A percentile compares a stretch with the other conserved stretches of the same genome.
Conservation (phyloP, 2,113 vertebrate species). For the Mesitornis unicolor region DNA sequence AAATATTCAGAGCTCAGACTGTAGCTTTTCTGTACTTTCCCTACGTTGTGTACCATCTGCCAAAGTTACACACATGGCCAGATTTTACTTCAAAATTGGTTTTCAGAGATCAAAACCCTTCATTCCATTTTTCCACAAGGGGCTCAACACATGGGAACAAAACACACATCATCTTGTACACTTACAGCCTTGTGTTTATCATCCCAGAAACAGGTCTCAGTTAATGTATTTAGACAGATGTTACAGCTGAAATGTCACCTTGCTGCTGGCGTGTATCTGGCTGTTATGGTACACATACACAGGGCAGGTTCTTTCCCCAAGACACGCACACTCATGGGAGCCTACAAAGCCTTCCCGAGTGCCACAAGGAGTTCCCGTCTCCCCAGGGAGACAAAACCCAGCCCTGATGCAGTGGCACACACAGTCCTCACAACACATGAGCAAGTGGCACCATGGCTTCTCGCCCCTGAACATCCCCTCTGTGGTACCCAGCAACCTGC, state of each 20-base stretch:
- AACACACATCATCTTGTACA: not conserved
- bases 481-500: not conserved
- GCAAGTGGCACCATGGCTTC: not conserved
- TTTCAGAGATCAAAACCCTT: not conserved
- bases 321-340: rapidly evolving
- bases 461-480: not conserved
- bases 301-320: not conserved
- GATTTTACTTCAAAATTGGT: not conserved
- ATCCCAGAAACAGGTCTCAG: not conserved
- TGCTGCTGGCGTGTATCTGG: not conserved
- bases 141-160: not conserved
- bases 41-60: not conserved
- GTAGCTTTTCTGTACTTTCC: not conserved
- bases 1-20: not conserved
- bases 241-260: not conserved
- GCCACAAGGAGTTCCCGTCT: not conserved
- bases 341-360: not conserved
- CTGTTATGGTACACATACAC: not conserved
- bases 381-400: not conserved
- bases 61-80: not conserved
- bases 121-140: not conserved
- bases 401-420: not conserved
- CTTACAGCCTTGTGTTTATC: not conserved
- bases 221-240: not conserved
- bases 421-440: not conserved